Evolutionary conservation across 2,888 invertebrate species (phyloP), one percentile per base, ranked within the genome.

Genomic region (Laspeyria flexula): DNA sequence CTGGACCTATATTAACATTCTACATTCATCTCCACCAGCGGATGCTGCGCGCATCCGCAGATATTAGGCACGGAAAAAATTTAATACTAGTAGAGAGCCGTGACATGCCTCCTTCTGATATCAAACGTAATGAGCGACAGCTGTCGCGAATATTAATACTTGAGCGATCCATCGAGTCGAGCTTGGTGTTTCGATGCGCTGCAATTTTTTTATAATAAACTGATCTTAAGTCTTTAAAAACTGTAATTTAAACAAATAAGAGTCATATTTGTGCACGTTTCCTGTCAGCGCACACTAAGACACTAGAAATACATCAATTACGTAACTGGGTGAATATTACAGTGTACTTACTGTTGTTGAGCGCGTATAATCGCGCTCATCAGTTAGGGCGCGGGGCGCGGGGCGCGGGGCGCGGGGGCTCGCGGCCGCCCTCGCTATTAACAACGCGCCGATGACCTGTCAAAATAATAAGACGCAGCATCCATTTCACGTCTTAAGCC

Each of bases 381-480:
- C 55, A 53, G 60, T 66, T 7, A 25, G 5, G 1, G 25, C 5
- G 18, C 18, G 2, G 18, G 2, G 2, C 2, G 18, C 2, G 18
- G 18, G 3, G 2, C 18, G 25, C 25, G 9, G 9, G 9, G 25
- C 7, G 25, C 25, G 25, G 29, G 33, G 23, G 13, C 31, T 23
- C 30, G 42, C 23, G 40, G 41, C 50, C 18, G 16, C 33, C 43
- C 45, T 45, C 69, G 67, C 73, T 71, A 75, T 75, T 71, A 76
- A 72, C 75, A 65, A 72, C 70, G 62, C 73, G 65, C 69, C 75
- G 83, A 83, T 82, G 81, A 83, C 74, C 84, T 80, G 85, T 86
- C 86, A 83, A 75, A 88, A 85, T 88, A 85, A 86, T 86, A 88
- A 88, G 85, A 86, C 80, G 72, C 58, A 63, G 65, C 79, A 86